Conservation (phyloP, 1,140 invertebrate species). For the Scaptodrosophila lebanonensis region DNA sequence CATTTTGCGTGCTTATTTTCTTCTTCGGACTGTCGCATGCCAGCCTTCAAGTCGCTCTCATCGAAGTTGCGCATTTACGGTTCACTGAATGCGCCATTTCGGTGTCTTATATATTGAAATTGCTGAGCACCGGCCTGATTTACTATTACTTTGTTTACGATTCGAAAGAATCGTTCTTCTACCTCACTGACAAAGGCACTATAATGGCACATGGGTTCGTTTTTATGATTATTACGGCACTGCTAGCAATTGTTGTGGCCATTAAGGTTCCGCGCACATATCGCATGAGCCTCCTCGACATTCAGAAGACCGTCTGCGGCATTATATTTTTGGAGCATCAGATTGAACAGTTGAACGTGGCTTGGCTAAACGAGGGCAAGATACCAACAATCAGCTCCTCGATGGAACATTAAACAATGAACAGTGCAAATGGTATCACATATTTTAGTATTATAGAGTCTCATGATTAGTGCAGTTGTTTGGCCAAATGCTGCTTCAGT, state of each 20-base stretch:
- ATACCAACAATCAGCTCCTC: slow-evolving; percentile 62
- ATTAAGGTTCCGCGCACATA: slow-evolving; percentile 70
- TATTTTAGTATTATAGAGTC: too few species aligned
- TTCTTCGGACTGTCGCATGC: slow-evolving; percentile 63
- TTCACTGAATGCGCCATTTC: slow-evolving; percentile 56
- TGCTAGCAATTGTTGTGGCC: slow-evolving; percentile 63
- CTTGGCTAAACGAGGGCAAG: slow-evolving; percentile 69
- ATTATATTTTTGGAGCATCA: slow-evolving; percentile 74
- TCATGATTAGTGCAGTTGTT: not conserved
- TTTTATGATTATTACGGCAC: slow-evolving; percentile 59
- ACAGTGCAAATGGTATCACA: too few species aligned
- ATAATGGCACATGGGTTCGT: slow-evolving; percentile 71
- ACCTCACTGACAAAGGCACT: slow-evolving; percentile 57
- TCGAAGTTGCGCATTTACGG: slow-evolving; percentile 63
- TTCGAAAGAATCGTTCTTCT: slow-evolving; percentile 63
- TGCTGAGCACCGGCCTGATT: slow-evolving; percentile 54
- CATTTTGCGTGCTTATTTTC: slow-evolving; percentile 60
- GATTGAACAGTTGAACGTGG: slow-evolving; percentile 70
- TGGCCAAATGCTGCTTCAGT: slow-evolving; percentile 1
- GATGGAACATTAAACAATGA: slow-evolving; percentile 21
- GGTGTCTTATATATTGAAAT: slow-evolving; percentile 49
- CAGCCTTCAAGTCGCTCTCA: slow-evolving; percentile 52
- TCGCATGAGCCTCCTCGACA: slow-evolving; percentile 50
- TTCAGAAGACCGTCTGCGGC: slow-evolving; percentile 67
- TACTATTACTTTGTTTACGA: slow-evolving; percentile 66